Base-by-base conservation (phyloP, 2,113 vertebrate species). In the Progne subis region DNA sequence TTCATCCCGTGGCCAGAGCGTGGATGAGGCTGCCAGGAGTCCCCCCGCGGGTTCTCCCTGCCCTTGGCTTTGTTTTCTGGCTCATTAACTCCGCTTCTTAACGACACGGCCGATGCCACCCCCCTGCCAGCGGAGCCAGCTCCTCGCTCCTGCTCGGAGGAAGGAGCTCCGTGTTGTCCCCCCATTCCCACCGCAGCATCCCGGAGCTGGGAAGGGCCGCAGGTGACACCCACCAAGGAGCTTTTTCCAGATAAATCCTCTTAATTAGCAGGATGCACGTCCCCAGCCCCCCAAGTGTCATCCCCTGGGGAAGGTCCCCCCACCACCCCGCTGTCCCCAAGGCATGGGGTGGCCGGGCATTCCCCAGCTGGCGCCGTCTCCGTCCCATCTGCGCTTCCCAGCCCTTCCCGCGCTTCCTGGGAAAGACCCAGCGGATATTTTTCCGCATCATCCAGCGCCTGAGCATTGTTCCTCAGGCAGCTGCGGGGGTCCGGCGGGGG, bases 231-330 rank as follows among this genome's bases (percentile, higher is more conserved):
- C 72, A 25, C 29, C 56, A 25, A 70, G 52, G 53, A 19, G 24
- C 23, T 78, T 79, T 71, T 6, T 15, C 32, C 16, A 3, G 12
- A 50, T 6, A 68, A 93, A 92, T 80, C 47, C 55, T 61, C 43
- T 44, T 7, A 3, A 3, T 26, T 39, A 60, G n/a, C 13, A 6
- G 80, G 25, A n/a, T 2, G 1, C 2, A 20, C 0, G 0, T 18
- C 43, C 52, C 29, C 82, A 81, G n/a, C 14, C 8, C n/a, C 55
- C 14, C n/a, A 9, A 0, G 41, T 56, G 21, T 37, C 55, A 6
- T 0, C 16, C 24, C 8, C 53, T 17, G 61, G 2, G 3, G 63
- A 24, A 11, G 47, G 29, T 21, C 6, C 6, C 6, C 11, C 9
- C 0, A 2, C 1, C 47, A 1, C 41, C 8, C 20, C 12, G 16